Conservation (phyloP, 1,140 invertebrate genomes). For the Pectinophora gossypiella region DNA sequence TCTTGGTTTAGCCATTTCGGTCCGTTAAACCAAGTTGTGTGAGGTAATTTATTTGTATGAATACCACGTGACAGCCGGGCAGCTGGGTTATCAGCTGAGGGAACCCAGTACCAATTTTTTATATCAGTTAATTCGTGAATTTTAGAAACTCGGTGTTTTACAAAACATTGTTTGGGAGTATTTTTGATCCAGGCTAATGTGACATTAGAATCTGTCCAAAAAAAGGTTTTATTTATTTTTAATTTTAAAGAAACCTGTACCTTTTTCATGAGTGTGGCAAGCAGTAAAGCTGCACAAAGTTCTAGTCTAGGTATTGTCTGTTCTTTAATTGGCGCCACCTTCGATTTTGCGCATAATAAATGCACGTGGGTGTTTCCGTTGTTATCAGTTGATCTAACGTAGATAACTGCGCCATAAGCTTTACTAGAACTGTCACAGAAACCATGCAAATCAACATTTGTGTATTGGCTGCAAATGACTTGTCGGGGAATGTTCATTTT, state of each 20-base stretch:
- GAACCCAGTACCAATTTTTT: neutral
- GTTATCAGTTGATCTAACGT: slow-evolving; percentile 15
- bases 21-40: neutral
- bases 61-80: neutral
- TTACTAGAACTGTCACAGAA: slow-evolving; percentile 47
- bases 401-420: slow-evolving; percentile 46
- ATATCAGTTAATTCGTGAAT: neutral
- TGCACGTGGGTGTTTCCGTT: neutral
- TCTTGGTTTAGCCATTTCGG: neutral
- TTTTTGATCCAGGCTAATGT: neutral
- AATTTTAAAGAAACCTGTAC: neutral
- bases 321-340: slow-evolving; percentile 13
- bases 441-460: slow-evolving; percentile 30
- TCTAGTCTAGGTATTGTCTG: slow-evolving; percentile 18
- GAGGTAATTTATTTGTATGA: neutral
- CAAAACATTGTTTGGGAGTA: neutral
- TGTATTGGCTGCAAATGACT: neutral
- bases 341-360: slow-evolving; percentile 4
- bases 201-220: slow-evolving; percentile 3
- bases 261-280: slow-evolving; percentile 10
- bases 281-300: slow-evolving; percentile 16
- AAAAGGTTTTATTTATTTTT: neutral
- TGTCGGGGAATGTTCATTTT: neutral
- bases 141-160: neutral
- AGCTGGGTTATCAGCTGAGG: neutral